Conservation (phyloP, 2,797 vertebrate genomes). For the Peromyscus attwateri region DNA sequence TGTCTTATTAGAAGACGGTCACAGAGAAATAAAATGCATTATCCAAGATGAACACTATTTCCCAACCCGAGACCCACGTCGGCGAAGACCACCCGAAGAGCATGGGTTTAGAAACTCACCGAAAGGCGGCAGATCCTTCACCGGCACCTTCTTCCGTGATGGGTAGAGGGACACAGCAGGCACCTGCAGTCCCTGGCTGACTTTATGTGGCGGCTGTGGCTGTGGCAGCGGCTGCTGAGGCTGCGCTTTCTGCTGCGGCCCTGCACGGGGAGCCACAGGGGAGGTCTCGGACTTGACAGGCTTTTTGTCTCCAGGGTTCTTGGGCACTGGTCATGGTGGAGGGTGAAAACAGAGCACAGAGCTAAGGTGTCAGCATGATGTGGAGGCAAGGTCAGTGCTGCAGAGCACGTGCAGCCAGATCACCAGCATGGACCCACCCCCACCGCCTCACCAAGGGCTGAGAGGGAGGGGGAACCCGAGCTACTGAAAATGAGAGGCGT, state of each 20-base stretch:
- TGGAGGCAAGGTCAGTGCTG: not conserved
- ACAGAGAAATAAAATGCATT: not conserved
- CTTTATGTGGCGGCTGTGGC: conserved; percentile 88
- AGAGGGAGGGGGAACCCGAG: not conserved
- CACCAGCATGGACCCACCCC: not conserved
- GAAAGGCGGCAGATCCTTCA: conserved; percentile 98
- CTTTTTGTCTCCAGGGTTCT: conserved; percentile 94
- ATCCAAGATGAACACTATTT: not conserved
- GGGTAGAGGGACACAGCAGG: conserved; percentile 96
- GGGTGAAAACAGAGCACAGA: conserved; percentile 69
- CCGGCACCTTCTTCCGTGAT: conserved; percentile 97
- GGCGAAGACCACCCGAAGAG: not conserved
- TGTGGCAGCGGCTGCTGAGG: conserved; percentile 85
- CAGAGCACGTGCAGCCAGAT: not conserved
- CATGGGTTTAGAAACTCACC: conserved; percentile 89
- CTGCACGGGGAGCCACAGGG: conserved; percentile 95
- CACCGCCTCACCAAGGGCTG: not conserved
- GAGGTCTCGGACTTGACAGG: conserved; percentile 96
- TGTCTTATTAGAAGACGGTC: not conserved
- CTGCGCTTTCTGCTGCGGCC: conserved; percentile 93
- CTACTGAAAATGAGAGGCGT: not conserved
- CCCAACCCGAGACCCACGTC: not conserved
- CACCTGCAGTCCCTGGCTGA: conserved; percentile 94
- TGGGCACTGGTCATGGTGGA: conserved; percentile 91
- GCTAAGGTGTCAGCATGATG: conserved; percentile 57